Evolutionary conservation across 2,797 vertebrate species (phyloP).

Genomic region (Ptychobarbus kaznakovi): DNA sequence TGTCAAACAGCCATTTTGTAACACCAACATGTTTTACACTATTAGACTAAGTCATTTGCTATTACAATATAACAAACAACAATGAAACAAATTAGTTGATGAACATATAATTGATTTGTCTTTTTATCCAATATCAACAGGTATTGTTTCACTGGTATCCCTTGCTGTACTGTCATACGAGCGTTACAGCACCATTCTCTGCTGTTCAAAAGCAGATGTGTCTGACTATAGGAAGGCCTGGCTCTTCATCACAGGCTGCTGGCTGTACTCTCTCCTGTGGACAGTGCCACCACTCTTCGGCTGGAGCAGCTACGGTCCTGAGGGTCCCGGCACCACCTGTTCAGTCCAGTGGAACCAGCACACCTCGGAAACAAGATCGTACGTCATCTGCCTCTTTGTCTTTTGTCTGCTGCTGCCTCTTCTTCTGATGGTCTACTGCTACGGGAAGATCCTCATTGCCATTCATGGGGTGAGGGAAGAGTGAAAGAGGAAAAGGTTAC

Average conservation of each 20-base stretch:
- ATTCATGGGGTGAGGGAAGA: slow-evolving; percentile 66
- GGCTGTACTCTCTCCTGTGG: slow-evolving; percentile 79
- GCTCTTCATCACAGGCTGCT: slow-evolving; percentile 71
- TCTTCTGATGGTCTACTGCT: slow-evolving; percentile 77
- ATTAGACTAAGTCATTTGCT: background rate
- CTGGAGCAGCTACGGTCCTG: slow-evolving; percentile 79
- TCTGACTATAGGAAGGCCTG: slow-evolving; percentile 71
- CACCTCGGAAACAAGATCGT: slow-evolving; percentile 70
- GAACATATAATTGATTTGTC: background rate
- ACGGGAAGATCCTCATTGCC: slow-evolving; percentile 74
- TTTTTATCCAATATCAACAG: slow-evolving; percentile 56
- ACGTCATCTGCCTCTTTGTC: slow-evolving; percentile 78
- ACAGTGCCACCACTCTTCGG: slow-evolving; percentile 77
- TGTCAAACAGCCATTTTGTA: background rate
- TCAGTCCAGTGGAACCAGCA: slow-evolving; percentile 79
- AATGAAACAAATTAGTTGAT: background rate
- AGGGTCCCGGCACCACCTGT: slow-evolving; percentile 78
- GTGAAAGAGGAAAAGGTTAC: background rate
- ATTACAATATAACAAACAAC: background rate
- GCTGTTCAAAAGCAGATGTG: slow-evolving; percentile 62
- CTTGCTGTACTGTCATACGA: slow-evolving; percentile 78
- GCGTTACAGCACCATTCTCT: slow-evolving; percentile 68
- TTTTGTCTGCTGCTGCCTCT: slow-evolving; percentile 80
- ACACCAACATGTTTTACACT: background rate
- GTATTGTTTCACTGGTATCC: slow-evolving; percentile 78